Evolutionary conservation across 2,888 invertebrate species (phyloP).

Genomic region (Cataglyphis rosenhaueri): DNA sequence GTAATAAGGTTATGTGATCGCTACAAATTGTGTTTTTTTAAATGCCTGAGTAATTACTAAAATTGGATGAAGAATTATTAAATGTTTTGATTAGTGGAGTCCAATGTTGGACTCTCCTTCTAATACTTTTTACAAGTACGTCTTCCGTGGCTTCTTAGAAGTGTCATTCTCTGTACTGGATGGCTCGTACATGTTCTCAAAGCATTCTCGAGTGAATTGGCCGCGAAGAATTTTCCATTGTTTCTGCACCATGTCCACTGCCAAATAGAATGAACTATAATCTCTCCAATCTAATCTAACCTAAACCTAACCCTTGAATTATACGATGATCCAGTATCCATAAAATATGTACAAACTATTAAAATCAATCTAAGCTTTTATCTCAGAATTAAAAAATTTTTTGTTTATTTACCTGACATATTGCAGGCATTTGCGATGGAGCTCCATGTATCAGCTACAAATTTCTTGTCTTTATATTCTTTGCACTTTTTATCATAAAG

Average conservation of each 20-base stretch:
- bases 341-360: not conserved
- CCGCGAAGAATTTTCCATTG: not conserved
- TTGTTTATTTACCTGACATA: constrained; percentile 2
- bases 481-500: not conserved
- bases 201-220: not conserved
- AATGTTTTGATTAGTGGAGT: not conserved
- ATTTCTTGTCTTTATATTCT: not conserved
- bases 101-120: not conserved
- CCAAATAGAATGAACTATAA: constrained; percentile 9
- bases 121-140: not conserved
- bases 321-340: not conserved
- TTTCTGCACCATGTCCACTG: not conserved
- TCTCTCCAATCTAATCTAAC: constrained; percentile 1
- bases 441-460: not conserved
- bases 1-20: too few species aligned
- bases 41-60: too few species aligned
- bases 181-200: not conserved
- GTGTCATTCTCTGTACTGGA: not conserved
- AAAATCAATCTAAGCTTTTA: not conserved
- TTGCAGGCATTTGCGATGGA: not conserved
- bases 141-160: not conserved
- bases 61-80: not conserved
- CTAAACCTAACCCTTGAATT: not conserved
- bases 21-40: too few species aligned
- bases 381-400: not conserved